These are phyloP conservation scores for Artemia sp. DNA, from an alignment of 2,888 invertebrate genomes.

Conservation along the genomic window DNA sequence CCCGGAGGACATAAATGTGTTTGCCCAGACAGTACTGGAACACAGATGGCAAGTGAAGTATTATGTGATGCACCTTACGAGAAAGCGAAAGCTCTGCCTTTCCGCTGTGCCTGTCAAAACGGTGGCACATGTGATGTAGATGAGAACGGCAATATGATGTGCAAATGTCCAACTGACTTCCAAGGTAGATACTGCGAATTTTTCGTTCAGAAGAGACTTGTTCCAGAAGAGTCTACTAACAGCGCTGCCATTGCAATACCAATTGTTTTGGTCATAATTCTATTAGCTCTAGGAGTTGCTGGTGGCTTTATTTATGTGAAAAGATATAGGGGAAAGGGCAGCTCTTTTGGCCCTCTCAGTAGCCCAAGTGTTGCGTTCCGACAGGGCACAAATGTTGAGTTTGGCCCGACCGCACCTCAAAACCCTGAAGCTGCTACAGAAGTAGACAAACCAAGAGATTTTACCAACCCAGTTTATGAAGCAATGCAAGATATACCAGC, in stretches of 20 bases:
- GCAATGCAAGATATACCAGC: constrained; percentile 36
- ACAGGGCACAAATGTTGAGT: constrained; percentile 82
- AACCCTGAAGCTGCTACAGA: constrained; percentile 43
- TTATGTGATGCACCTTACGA: constrained; percentile 67
- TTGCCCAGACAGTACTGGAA: constrained; percentile 58
- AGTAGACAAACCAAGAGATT: constrained; percentile 46
- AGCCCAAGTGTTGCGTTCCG: constrained; percentile 82
- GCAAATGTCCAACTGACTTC: constrained; percentile 53
- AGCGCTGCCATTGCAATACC: constrained; percentile 63
- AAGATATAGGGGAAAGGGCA: constrained; percentile 54
- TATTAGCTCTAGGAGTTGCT: constrained; percentile 52
- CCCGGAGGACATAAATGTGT: constrained; percentile 74
- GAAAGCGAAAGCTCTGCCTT: constrained; percentile 51
- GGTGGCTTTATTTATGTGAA: constrained; percentile 48
- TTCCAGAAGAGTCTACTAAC: constrained; percentile 33
- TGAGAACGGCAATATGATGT: constrained; percentile 41
- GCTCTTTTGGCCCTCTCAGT: constrained; percentile 57
- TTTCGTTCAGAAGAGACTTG: constrained; percentile 42
- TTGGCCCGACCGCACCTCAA: constrained; percentile 37
- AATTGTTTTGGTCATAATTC: constrained; percentile 49
- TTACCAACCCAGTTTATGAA: constrained; percentile 96
- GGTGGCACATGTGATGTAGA: constrained; percentile 55
- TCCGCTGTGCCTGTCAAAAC: constrained; percentile 66
- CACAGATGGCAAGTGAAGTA: constrained; percentile 36
- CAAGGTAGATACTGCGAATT: constrained; percentile 55